Evolutionary conservation across 1,140 invertebrate species (phyloP), one percentile per base, ranked within the genome.

Genomic region (Trinorchestia longiramus): DNA sequence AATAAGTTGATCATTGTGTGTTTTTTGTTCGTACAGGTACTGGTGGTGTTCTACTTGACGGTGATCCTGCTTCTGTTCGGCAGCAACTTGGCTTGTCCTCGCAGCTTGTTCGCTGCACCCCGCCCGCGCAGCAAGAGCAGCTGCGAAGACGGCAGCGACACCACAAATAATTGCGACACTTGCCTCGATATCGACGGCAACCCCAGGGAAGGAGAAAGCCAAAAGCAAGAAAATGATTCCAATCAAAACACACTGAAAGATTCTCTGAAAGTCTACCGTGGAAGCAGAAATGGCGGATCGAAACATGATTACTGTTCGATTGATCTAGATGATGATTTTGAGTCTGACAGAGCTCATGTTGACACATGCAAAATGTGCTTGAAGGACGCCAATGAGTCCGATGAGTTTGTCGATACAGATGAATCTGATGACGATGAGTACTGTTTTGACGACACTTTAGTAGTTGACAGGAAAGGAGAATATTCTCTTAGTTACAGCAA

Each of bases 41-140:
- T 94, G 44, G 92, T 94, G 92, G 92, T 94, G 92, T 94, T 94
- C 92, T 94, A 94, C 92, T 43, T 94, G 44, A 94, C 92, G 6
- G 92, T 94, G 43, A 94, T 94, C 36, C 43, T 94, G 92, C 92
- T 94, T 1, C 92, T 94, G 8, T 94, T 94, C 44, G 92, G 92
- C 0, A 94, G 92, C 44, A 94, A 94, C 92, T 43, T 94, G 92
- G 92, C 92, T 43, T 94, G 92, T 40, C 92, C 92, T 17, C 92
- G 92, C 4, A 47, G 92, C 36, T 28, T 94, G 43, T 94, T 94
- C 44, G 0, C 92, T 47, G 0, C 92, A 28, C 36, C 43, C 11
- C 43, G 43, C 44, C 43, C 92, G 6, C 41, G 4, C n/a, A 28
- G 4, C 41, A 94, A 94, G 44, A 43, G 40, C 36, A 40, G 43